A percentile compares a stretch with the other conserved stretches of the same genome.
phyloP scores from a whole-genome alignment of 64 coral and sea anemone genomes.

The Orbicella faveolata region DNA sequence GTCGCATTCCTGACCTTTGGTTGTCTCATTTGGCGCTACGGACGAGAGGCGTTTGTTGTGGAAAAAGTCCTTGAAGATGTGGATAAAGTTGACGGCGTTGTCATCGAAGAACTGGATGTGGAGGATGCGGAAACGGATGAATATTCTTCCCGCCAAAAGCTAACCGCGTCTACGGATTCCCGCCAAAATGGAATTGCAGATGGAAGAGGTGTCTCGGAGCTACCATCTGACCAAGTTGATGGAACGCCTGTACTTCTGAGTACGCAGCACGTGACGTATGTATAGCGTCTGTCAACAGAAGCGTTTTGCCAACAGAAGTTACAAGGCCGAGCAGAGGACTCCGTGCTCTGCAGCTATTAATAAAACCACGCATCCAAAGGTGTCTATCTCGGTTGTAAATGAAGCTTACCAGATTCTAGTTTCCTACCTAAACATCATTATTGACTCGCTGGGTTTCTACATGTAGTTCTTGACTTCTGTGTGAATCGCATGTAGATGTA shows the following conservation, averaged over 20 bases:
- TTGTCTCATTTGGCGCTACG: conserved; percentile 84
- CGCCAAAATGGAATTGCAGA: neutral
- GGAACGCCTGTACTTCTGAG: conserved; percentile 49
- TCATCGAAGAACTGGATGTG: conserved; percentile 50
- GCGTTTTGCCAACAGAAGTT: neutral
- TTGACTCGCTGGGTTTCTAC: too few species aligned
- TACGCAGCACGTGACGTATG: conserved; percentile 12
- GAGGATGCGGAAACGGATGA: neutral
- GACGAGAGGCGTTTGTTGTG: conserved; percentile 81
- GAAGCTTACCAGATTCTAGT: too few species aligned
- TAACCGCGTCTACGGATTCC: neutral
- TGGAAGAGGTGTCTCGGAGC: neutral
- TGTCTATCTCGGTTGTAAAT: too few species aligned
- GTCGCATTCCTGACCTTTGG: conserved; percentile 82
- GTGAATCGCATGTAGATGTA: too few species aligned
- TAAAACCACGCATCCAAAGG: too few species aligned
- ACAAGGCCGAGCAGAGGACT: neutral
- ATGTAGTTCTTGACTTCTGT: too few species aligned
- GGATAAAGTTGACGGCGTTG: conserved; percentile 49
- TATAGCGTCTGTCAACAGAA: neutral
- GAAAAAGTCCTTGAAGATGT: conserved; percentile 77
- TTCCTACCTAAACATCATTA: too few species aligned
- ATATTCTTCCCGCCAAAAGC: neutral
- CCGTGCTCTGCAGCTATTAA: too few species aligned
- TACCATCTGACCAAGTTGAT: neutral